These are phyloP conservation scores for Gymnogyps californianus DNA, from an alignment of 2,113 vertebrate species.

Conservation along the genomic window DNA sequence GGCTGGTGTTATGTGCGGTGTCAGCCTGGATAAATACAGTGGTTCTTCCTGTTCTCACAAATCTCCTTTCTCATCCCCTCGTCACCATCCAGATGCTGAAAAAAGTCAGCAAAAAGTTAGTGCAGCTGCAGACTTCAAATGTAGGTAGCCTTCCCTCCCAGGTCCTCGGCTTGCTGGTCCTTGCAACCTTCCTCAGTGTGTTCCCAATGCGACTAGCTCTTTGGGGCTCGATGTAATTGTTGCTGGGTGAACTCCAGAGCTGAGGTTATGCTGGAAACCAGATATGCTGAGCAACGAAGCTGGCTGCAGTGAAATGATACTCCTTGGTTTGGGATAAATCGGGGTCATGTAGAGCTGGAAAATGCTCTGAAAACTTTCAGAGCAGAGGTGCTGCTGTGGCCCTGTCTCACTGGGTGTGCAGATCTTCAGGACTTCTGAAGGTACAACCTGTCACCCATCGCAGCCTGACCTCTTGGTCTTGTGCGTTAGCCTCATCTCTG, in stretches of 20 bases:
- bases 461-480: not conserved
- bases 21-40: constrained; percentile 27
- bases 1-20: not conserved
- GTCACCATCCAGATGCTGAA: not conserved
- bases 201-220: not conserved
- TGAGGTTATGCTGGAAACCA: not conserved
- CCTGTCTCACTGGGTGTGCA: not conserved
- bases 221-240: not conserved
- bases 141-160: not conserved
- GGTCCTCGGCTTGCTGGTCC: not conserved
- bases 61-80: not conserved
- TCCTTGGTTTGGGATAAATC: not conserved
- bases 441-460: not conserved
- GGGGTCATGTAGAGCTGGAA: not conserved
- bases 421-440: not conserved
- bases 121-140: not conserved
- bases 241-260: not conserved
- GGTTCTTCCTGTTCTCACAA: not conserved
- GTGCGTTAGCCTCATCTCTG: not conserved
- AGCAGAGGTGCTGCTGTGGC: not conserved
- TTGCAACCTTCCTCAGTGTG: fast-evolving
- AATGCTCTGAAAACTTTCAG: not conserved
- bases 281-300: not conserved
- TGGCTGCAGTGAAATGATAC: not conserved
- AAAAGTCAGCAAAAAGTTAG: not conserved